Evolutionary conservation across 2,797 vertebrate species (phyloP), one percentile per base, ranked within the genome.

Genomic region (Pogoniulus pusillus): DNA sequence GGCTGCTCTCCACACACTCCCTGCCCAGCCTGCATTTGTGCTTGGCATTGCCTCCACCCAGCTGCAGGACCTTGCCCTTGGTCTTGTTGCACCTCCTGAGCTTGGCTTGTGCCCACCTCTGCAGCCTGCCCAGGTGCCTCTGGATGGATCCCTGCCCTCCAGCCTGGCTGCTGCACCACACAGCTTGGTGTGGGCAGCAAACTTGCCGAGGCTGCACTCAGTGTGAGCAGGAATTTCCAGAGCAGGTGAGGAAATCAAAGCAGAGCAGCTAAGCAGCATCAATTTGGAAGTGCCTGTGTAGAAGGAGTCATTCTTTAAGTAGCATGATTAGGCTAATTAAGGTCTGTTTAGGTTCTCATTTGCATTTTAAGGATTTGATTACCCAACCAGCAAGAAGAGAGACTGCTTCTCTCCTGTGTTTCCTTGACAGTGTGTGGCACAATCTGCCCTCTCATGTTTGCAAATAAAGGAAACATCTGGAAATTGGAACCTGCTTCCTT

Each of bases 291-390:
- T 35, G 62, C 79, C 34, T 66, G 11, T 66, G 37, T 54, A 80
- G 60, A 58, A 80, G 54, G 17, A 86, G 47, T 82, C 0, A 66
- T 87, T 92, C n/a, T 88, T 87, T 66, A 89, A 91, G 76, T 49
- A 89, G 62, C 9, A 17, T 80, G 37, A 93, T 95, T 91, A 91
- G 20, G 72, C 39, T 93, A 91, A 95, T 94, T 92, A 80, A 82
- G 62, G 74, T 95, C 83, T 92, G 58, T 72, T 91, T 88, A 84
- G 69, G 37, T 85, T 91, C 88, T 85, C 90, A 93, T 94, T 95
- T 90, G 62, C 78, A 78, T 87, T 92, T 92, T 82, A 89, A 91
- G 72, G 51, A 83, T 90, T 90, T 94, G 89, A 94, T 94, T 94
- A 90, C 51, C 59, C 43, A 39, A 82, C 64, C 58, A 82, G 62